A percentile compares a stretch with the other conserved stretches of the same genome.
These are phyloP conservation scores for Patagioenas fasciata DNA, from an alignment of 2,113 vertebrate species.

Conservation along the genomic window DNA sequence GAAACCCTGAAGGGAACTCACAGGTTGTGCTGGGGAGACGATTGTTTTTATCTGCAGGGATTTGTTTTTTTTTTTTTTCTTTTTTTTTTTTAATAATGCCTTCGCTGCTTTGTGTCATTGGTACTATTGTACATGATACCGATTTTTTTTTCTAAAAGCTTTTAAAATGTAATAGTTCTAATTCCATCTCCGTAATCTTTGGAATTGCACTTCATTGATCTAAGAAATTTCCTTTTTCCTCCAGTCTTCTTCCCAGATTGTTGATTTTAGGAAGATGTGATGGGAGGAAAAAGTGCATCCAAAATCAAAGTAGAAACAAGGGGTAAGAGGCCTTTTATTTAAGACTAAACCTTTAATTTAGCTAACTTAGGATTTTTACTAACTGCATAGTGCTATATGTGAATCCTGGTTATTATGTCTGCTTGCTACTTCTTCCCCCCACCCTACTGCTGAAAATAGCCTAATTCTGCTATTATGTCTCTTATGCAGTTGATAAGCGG, in stretches of 20 bases:
- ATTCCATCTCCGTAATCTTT: conserved; percentile 46
- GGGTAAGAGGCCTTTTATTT: conserved; percentile 69
- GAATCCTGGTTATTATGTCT: neutral
- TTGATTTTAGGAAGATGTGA: conserved; percentile 74
- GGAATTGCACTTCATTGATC: conserved; percentile 61
- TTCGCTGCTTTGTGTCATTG: neutral
- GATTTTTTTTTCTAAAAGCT: neutral
- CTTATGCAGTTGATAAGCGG: conserved; percentile 85
- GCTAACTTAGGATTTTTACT: conserved; percentile 59
- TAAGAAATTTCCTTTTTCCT: conserved; percentile 74
- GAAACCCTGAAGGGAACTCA: rapidly evolving
- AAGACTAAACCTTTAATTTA: conserved; percentile 67
- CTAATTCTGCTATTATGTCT: neutral
- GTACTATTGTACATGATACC: neutral
- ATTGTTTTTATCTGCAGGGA: neutral
- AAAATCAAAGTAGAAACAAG: conserved; percentile 72
- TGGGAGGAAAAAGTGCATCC: conserved; percentile 72
- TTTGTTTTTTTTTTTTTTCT: neutral
- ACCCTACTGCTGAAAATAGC: neutral
- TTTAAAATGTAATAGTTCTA: conserved; percentile 15
- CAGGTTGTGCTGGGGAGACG: neutral
- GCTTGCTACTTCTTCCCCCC: neutral
- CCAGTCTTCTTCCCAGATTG: conserved; percentile 73
- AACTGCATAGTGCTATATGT: conserved; percentile 26
- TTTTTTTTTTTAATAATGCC: neutral